Evolutionary conservation across 2,113 vertebrate genomes (phyloP).

Genomic region (Anoura caudifer): DNA sequence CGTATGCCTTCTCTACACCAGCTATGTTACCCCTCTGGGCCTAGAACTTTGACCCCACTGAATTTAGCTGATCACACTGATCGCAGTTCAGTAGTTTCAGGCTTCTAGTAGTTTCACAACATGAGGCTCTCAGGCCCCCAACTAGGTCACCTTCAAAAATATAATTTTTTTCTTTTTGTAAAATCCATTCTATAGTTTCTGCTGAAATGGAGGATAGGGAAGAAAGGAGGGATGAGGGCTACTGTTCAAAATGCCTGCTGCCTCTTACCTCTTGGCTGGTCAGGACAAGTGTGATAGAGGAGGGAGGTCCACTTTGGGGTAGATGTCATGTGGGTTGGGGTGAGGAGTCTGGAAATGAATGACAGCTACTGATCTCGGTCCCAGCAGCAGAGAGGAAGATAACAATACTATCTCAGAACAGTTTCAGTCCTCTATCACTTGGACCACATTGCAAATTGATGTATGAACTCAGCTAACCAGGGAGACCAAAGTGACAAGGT

Average conservation of each 20-base stretch:
- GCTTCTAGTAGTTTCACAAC: background rate
- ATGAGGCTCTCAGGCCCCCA: background rate
- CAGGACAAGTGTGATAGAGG: background rate
- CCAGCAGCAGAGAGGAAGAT: background rate
- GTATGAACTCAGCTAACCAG: background rate
- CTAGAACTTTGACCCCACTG: background rate
- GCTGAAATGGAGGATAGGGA: background rate
- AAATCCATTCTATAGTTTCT: background rate
- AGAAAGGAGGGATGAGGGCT: background rate
- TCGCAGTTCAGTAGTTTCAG: background rate
- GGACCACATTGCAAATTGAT: background rate
- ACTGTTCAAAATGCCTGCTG: background rate
- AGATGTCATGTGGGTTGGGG: background rate
- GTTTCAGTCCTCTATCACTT: background rate
- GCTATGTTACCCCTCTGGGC: background rate
- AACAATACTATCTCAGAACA: background rate
- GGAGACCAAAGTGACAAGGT: background rate
- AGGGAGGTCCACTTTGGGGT: background rate
- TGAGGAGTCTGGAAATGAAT: background rate
- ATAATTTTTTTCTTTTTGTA: background rate
- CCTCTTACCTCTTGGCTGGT: background rate
- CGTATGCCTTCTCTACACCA: background rate
- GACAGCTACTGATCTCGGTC: background rate
- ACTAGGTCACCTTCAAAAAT: background rate
- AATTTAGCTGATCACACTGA: background rate